Evolutionary conservation across 2,113 vertebrate genomes (phyloP), one percentile per base, ranked within the genome.

Genomic region (Camelus dromedarius): DNA sequence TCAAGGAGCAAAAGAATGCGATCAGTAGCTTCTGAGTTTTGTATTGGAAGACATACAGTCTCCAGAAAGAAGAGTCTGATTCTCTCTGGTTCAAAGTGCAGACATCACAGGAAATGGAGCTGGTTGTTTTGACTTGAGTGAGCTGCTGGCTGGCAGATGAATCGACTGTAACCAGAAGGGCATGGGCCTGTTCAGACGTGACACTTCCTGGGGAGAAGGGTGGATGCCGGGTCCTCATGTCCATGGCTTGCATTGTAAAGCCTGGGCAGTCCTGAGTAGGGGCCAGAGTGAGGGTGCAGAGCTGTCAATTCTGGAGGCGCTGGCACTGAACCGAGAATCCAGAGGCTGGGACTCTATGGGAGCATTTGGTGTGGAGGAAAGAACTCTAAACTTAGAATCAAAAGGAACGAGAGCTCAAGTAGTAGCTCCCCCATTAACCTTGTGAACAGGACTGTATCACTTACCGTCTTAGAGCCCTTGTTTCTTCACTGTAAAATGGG

Each of bases 331-430:
- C 15, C 2, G 19, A 77, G 26, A 50, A 60, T 19, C 24, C 24
- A 11, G 48, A 83, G 32, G 46, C 2, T 5, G 0, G 38, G 12
- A 38, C 16, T 62, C n/a, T 0, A 2, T 6, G 12, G 46, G 10
- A 67, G 1, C 18, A 19, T 14, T 1, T 19, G 3, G 3, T 73
- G 2, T 72, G 30, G 11, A 20, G 3, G 24, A 62, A 91, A 56
- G 42, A 80, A 30, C 58, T 73, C 24, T 58, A 10, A 84, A 77
- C 11, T 62, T 82, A 64, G 48, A 66, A 67, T 64, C 3, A 75
- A 42, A 54, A 50, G 32, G 16, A 66, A 66, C 38, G 87, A 52
- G 84, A 48, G 11, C 35, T 64, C 12, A 83, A 56, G 42, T 73
- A 35, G 15, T 16, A 35, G 48, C 32, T 86, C 28, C 35, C 8